These are phyloP conservation scores for Drosophila colorata DNA, from an alignment of 2,888 invertebrate species.

Conservation along the genomic window DNA sequence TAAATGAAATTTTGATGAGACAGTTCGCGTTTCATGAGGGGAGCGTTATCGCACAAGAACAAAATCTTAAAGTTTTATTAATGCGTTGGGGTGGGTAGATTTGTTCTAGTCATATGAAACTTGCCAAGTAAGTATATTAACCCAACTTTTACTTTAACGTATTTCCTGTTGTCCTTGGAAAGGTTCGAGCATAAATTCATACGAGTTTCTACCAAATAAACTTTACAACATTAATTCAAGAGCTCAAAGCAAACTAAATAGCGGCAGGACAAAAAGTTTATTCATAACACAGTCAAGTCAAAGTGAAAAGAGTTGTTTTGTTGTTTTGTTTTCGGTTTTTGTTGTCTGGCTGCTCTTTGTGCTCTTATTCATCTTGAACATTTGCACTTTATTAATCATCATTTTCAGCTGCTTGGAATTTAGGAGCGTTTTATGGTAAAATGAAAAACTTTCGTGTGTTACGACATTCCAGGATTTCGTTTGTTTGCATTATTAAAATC, in stretches of 20 bases:
- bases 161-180: constrained; percentile 41
- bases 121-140: constrained; percentile 16
- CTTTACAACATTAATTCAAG: constrained; percentile 10
- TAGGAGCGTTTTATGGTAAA: constrained; percentile 3
- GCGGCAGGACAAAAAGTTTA: constrained; percentile 14
- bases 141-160: constrained; percentile 49
- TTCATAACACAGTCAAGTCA: constrained; percentile 12
- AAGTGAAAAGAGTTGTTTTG: constrained; percentile 10
- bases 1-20: constrained; percentile 56
- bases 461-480: not conserved
- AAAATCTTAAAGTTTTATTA: constrained; percentile 3
- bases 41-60: not conserved
- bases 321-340: constrained; percentile 1
- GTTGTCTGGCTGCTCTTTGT: constrained; percentile 5
- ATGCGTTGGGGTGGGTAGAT: not conserved
- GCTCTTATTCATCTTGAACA: constrained; percentile 10
- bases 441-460: constrained; percentile 4
- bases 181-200: constrained; percentile 3
- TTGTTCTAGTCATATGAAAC: constrained; percentile 5
- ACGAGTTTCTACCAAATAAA: constrained; percentile 5
- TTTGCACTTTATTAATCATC: constrained; percentile 55
- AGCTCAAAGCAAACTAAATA: constrained; percentile 1
- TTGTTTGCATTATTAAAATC: not conserved
- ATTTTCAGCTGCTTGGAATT: constrained; percentile 35
- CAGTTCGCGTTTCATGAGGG: constrained; percentile 7